Conservation (phyloP, 2,888 invertebrate species). For the Margaritifera margaritifera region DNA sequence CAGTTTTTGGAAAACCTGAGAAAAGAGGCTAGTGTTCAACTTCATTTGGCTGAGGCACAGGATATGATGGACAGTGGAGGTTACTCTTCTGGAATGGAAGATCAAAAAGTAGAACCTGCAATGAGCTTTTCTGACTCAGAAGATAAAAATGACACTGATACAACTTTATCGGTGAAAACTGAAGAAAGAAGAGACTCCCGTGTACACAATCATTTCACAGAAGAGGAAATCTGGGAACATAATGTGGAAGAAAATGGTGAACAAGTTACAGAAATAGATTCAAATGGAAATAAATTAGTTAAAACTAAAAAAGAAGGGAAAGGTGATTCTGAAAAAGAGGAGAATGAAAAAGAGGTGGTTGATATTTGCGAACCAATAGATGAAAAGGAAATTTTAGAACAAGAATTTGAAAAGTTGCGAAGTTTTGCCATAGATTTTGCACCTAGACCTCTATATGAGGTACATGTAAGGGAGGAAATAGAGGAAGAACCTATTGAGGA, state of each 20-base stretch:
- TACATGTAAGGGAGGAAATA: constrained; percentile 42
- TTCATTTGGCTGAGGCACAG: constrained; percentile 22
- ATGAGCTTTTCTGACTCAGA: constrained; percentile 31
- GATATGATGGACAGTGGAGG: constrained; percentile 7
- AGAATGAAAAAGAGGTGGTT: constrained; percentile 1
- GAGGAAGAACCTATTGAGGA: constrained; percentile 44
- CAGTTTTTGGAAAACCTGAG: constrained; percentile 59
- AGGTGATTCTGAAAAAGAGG: background rate
- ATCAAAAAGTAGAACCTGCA: constrained; percentile 23
- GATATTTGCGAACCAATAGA: constrained; percentile 17
- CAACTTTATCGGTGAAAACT: constrained; percentile 7
- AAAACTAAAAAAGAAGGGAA: constrained; percentile 10
- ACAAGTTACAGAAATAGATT: constrained; percentile 24
- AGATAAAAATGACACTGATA: constrained; percentile 24
- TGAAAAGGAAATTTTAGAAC: constrained; percentile 35
- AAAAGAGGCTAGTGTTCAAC: constrained; percentile 35
- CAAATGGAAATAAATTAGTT: constrained; percentile 18
- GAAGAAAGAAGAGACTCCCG: constrained; percentile 7
- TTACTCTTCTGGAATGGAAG: constrained; percentile 32
- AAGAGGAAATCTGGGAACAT: background rate
- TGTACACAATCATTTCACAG: constrained; percentile 10
- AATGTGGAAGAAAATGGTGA: constrained; percentile 8
- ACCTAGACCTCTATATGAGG: constrained; percentile 39
- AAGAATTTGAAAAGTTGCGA: constrained; percentile 55
- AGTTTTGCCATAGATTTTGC: constrained; percentile 50